A percentile compares a stretch with the other conserved stretches of the same genome.
phyloP scores from a whole-genome alignment of 2,888 invertebrate genomes.

The Andricus curvator region DNA sequence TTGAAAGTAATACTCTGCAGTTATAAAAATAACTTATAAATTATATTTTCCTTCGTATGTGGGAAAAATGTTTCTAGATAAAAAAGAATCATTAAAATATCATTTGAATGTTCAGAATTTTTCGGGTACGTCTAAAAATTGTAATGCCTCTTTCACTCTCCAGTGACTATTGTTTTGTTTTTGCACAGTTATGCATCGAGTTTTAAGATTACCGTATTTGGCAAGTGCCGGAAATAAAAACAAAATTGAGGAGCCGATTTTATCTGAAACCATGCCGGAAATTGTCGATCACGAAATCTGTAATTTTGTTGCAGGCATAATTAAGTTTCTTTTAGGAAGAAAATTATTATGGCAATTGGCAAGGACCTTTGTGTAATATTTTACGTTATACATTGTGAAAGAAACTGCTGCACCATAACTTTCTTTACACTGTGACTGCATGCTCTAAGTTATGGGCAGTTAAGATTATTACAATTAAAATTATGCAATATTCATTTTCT shows the following conservation, averaged over 20 bases:
- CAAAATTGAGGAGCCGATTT: background rate
- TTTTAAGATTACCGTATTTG: slow-evolving; percentile 9
- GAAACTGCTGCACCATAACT: background rate
- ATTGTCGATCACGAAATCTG: slow-evolving; percentile 20
- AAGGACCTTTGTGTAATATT: background rate
- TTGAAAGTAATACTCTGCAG: no score
- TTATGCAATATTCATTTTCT: background rate
- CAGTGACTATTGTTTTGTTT: background rate
- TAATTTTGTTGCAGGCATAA: background rate
- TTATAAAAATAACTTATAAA: no score
- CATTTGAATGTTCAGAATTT: no score
- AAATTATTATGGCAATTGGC: background rate
- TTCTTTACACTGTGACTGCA: background rate
- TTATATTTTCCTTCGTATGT: no score
- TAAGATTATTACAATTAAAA: background rate
- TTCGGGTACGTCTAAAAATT: background rate
- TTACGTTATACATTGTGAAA: background rate
- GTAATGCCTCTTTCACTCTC: slow-evolving; percentile 15
- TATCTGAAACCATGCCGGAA: slow-evolving; percentile 3
- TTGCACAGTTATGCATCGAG: slow-evolving; percentile 11
- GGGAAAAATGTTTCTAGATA: no score
- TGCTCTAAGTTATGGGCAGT: background rate
- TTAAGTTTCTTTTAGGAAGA: background rate
- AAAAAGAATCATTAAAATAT: no score
- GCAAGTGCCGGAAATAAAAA: slow-evolving; percentile 28